A percentile compares a stretch with the other conserved stretches of the same genome.
Evolutionary conservation across 2,888 invertebrate species (phyloP).

Genomic region (Epiblema foenella): DNA sequence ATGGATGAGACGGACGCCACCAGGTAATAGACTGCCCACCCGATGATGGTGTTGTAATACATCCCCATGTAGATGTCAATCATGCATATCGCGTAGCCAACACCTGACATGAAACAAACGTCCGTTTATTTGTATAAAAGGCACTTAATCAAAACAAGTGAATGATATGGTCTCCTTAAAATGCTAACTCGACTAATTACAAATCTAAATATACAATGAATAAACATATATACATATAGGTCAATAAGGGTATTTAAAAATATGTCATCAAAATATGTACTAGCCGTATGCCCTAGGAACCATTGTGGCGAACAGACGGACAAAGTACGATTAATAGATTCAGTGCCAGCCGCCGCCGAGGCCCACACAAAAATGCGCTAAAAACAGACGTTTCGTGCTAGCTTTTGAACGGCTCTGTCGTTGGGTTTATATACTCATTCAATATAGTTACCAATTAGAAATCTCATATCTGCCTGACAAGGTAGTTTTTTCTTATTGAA

Average conservation of each 20-base stretch:
- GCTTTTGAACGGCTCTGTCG: neutral
- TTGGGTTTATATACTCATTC: neutral
- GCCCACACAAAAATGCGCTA: conserved; percentile 18
- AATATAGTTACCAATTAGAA: neutral
- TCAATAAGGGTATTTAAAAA: neutral
- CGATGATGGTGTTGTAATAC: conserved; percentile 99
- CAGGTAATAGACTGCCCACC: conserved; percentile 97
- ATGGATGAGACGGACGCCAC: conserved; percentile 93
- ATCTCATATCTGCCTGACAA: neutral
- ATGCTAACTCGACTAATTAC: too few species aligned
- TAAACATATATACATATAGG: neutral
- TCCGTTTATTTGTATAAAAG: too few species aligned
- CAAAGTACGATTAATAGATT: conserved; percentile 35
- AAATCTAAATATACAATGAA: too few species aligned
- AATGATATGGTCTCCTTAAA: too few species aligned
- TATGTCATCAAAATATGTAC: neutral
- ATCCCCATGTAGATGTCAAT: conserved; percentile 98
- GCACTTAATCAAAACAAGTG: too few species aligned
- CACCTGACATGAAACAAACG: conserved; percentile 85
- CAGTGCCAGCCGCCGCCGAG: conserved; percentile 17
- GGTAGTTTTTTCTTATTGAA: neutral
- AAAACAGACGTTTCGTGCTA: conserved; percentile 9
- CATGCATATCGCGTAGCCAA: conserved; percentile 98
- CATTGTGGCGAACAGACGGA: conserved; percentile 16
- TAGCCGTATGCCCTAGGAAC: neutral